These are phyloP conservation scores for Pituophis catenifer DNA, from an alignment of 2,113 vertebrate genomes.

Conservation along the genomic window DNA sequence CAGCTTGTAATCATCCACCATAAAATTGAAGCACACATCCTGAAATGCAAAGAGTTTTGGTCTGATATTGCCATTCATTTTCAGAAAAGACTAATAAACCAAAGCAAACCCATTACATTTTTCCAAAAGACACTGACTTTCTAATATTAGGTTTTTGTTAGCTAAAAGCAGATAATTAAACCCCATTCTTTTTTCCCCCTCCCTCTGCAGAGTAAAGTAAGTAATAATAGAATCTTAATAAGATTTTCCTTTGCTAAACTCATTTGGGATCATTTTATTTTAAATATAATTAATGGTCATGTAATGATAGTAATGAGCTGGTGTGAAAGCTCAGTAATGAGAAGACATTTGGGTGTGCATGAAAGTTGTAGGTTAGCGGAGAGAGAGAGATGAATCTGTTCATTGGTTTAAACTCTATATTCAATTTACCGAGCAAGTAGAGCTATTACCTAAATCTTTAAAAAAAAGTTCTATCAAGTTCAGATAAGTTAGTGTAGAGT, in stretches of 20 bases:
- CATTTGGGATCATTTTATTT: conserved; percentile 59
- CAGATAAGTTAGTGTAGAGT: background rate
- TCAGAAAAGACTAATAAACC: background rate
- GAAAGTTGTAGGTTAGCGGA: background rate
- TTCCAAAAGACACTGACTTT: conserved; percentile 4
- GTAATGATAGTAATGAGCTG: conserved; percentile 61
- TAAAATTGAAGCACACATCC: background rate
- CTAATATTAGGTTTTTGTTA: conserved; percentile 1
- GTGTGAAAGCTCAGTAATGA: conserved; percentile 58
- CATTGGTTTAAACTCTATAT: background rate
- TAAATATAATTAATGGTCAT: conserved; percentile 62
- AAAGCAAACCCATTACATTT: conserved; percentile 7
- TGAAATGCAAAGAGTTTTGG: background rate
- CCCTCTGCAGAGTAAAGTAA: conserved; percentile 18
- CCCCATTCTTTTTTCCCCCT: background rate
- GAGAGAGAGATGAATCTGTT: background rate
- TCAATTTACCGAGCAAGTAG: background rate
- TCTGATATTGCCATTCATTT: conserved; percentile 1
- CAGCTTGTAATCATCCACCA: background rate
- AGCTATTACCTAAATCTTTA: background rate
- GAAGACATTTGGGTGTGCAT: conserved; percentile 26
- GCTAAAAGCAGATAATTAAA: conserved; percentile 2
- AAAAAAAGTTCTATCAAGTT: background rate
- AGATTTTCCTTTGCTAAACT: conserved; percentile 38
- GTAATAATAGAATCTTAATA: conserved; percentile 46